phyloP scores from a whole-genome alignment of 2,888 invertebrate species.

The Mellilla xanthometata region DNA sequence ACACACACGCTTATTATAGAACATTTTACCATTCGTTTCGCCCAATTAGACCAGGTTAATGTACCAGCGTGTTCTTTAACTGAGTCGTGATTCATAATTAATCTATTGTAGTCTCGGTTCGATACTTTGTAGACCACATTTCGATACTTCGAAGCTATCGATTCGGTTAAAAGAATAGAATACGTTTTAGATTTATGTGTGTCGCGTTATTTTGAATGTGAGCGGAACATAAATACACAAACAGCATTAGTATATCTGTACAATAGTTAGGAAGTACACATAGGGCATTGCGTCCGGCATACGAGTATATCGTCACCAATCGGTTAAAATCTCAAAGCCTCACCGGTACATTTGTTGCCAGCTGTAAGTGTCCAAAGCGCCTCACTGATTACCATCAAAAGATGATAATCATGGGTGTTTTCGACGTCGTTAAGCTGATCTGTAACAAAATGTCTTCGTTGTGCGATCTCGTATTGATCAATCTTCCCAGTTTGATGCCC shows the following conservation, averaged over 20 bases:
- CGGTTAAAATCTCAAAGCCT: slow-evolving; percentile 63
- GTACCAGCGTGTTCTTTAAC: slow-evolving; percentile 15
- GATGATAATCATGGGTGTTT: slow-evolving; percentile 82
- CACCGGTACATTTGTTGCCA: slow-evolving; percentile 75
- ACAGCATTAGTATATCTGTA: slow-evolving; percentile 30
- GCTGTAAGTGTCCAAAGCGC: slow-evolving; percentile 75
- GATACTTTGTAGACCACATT: too few species aligned
- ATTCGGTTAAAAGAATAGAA: not conserved
- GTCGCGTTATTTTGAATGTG: slow-evolving; percentile 4
- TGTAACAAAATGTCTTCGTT: slow-evolving; percentile 79
- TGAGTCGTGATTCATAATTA: too few species aligned
- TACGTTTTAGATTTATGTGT: not conserved
- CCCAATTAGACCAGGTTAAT: slow-evolving; percentile 34
- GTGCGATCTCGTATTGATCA: slow-evolving; percentile 71
- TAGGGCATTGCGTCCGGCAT: slow-evolving; percentile 58
- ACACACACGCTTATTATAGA: slow-evolving; percentile 26
- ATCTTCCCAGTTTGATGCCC: slow-evolving; percentile 51
- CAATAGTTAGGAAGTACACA: slow-evolving; percentile 46
- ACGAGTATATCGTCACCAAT: slow-evolving; percentile 47
- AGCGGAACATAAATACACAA: slow-evolving; percentile 29
- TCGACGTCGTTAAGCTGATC: slow-evolving; percentile 82
- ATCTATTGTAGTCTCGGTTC: not conserved
- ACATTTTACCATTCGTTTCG: slow-evolving; percentile 30
- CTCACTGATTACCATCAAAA: slow-evolving; percentile 80
- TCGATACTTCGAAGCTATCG: too few species aligned